A percentile compares a stretch with the other conserved stretches of the same genome.
These are phyloP conservation scores for Oeneis ivallda DNA, from an alignment of 2,888 invertebrate species.

Conservation along the genomic window DNA sequence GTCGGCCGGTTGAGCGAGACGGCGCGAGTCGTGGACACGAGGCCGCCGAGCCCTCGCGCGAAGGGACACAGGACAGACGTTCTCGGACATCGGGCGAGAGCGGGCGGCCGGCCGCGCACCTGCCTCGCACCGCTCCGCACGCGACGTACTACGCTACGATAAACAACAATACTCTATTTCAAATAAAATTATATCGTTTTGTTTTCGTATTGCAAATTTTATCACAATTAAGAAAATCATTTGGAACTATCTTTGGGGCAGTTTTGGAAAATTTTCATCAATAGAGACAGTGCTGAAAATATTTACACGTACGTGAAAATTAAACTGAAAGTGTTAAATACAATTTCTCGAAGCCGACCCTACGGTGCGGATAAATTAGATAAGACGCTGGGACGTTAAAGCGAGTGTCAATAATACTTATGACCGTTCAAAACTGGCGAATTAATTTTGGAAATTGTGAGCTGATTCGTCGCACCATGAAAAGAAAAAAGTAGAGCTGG, in stretches of 20 bases:
- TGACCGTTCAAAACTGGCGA: conserved; percentile 67
- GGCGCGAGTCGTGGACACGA: conserved; percentile 74
- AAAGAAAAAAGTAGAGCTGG: conserved; percentile 72
- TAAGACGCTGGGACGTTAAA: conserved; percentile 70
- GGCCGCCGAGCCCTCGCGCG: conserved; percentile 78
- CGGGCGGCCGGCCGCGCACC: conserved; percentile 80
- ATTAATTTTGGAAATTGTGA: conserved; percentile 61
- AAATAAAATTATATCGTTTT: conserved; percentile 38
- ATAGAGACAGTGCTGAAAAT: conserved; percentile 53
- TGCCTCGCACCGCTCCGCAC: conserved; percentile 69
- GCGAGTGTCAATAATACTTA: conserved; percentile 75
- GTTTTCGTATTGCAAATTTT: conserved; percentile 42
- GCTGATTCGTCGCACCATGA: conserved; percentile 64
- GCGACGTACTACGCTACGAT: conserved; percentile 64
- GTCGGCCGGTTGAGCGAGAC: conserved; percentile 78
- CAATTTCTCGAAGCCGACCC: conserved; percentile 63
- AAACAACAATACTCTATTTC: conserved; percentile 60
- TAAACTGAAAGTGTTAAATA: conserved; percentile 34
- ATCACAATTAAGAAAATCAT: conserved; percentile 45
- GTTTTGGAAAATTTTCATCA: conserved; percentile 31
- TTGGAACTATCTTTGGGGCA: conserved; percentile 41
- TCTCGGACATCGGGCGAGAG: conserved; percentile 82
- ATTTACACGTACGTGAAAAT: conserved; percentile 32
- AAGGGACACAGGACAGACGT: conserved; percentile 83
- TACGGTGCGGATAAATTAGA: conserved; percentile 74